Percentiles rank a stretch among this genome's conserved stretches.
phyloP scores from a whole-genome alignment of 1,140 invertebrate species.

The Linepithema humile region DNA sequence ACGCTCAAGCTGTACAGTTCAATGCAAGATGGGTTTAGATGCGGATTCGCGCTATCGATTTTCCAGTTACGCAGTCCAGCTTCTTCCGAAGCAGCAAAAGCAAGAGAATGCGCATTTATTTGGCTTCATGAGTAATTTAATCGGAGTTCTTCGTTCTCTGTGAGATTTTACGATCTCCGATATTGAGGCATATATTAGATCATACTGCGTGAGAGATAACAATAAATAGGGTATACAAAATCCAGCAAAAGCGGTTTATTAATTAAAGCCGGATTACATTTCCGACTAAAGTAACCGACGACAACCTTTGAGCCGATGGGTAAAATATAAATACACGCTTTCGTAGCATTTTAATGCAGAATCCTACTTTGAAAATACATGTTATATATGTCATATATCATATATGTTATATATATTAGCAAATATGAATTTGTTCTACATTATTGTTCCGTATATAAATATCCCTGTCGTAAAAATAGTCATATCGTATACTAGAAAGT shows the following conservation, averaged over 20 bases:
- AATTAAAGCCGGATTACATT: slow-evolving; percentile 36
- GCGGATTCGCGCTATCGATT: slow-evolving; percentile 34
- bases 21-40: background rate
- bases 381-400: background rate
- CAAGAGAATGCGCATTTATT: background rate
- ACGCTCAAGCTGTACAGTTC: no score
- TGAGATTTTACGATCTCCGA: background rate
- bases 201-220: background rate
- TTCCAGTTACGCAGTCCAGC: slow-evolving; percentile 8
- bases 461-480: background rate
- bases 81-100: background rate
- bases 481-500: background rate
- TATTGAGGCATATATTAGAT: background rate
- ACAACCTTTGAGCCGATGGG: background rate
- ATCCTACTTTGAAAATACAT: background rate
- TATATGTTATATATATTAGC: no score
- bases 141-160: no score
- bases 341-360: background rate
- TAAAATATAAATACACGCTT: slow-evolving; percentile 3
- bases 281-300: background rate
- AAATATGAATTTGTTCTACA: background rate
- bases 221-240: background rate
- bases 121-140: slow-evolving; percentile 26
- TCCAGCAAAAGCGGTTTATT: slow-evolving; percentile 5
- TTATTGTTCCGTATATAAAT: background rate